Evolutionary conservation across 2,113 vertebrate genomes (phyloP).

Genomic region (Caranx melampygus): DNA sequence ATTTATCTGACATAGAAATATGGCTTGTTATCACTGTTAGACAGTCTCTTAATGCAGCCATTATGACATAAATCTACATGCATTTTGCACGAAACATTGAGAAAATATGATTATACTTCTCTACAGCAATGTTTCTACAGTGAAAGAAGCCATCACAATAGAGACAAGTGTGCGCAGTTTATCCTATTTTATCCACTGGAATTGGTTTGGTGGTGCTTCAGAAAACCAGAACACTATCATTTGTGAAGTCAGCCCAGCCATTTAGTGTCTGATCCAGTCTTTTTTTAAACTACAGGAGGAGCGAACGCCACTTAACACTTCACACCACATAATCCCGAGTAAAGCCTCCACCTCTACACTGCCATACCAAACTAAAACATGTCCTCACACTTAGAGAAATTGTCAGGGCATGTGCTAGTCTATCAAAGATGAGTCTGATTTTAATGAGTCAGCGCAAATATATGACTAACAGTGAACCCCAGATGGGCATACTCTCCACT

Average conservation of each 20-base stretch:
- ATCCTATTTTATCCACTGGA: constrained; percentile 34
- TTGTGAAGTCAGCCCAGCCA: constrained; percentile 23
- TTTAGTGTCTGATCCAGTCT: constrained; percentile 17
- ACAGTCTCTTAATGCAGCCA: background rate
- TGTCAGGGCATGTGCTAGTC: background rate
- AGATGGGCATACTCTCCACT: constrained; percentile 5
- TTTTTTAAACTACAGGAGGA: constrained; percentile 10
- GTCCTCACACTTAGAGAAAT: background rate
- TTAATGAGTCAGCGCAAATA: constrained; percentile 6
- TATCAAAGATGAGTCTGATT: background rate
- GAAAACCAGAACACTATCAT: constrained; percentile 46
- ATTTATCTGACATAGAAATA: constrained; percentile 21
- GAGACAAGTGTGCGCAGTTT: constrained; percentile 38
- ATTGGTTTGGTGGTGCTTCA: constrained; percentile 51
- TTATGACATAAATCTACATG: background rate
- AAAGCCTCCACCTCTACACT: background rate
- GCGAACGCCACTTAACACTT: constrained; percentile 25
- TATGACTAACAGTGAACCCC: background rate
- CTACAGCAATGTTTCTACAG: background rate
- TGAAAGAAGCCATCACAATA: background rate
- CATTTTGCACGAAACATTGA: background rate
- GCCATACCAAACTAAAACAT: background rate
- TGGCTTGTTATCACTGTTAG: background rate
- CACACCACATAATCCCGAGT: constrained; percentile 15
- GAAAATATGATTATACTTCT: background rate